Evolutionary conservation across 1,140 invertebrate genomes (phyloP).

Genomic region (Drosophila pseudoananassae): DNA sequence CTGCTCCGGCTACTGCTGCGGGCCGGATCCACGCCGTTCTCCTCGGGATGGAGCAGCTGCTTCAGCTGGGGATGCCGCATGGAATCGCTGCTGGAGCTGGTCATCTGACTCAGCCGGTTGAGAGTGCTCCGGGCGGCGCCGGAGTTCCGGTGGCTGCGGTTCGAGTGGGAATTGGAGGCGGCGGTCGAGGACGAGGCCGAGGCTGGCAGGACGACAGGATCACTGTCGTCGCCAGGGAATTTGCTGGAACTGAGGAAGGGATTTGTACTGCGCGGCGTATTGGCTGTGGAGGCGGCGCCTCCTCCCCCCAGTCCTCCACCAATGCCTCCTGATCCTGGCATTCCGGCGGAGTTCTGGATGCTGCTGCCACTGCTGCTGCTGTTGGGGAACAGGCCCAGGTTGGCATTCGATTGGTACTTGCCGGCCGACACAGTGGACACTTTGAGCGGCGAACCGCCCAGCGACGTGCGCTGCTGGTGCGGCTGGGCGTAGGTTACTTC

Average conservation of each 20-base stretch:
- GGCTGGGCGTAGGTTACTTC: constrained; percentile 73
- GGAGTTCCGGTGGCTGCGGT: constrained; percentile 52
- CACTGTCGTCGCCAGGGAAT: constrained; percentile 56
- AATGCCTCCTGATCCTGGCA: neutral
- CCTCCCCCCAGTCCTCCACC: neutral
- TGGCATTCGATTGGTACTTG: constrained; percentile 75
- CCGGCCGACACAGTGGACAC: constrained; percentile 51
- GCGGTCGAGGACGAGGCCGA: constrained; percentile 71
- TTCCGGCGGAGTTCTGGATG: constrained; percentile 23
- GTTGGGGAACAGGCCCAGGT: constrained; percentile 64
- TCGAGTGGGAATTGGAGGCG: constrained; percentile 58
- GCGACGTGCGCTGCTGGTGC: constrained; percentile 81
- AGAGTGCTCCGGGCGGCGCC: constrained; percentile 46
- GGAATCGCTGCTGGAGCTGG: constrained; percentile 85
- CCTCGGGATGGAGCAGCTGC: constrained; percentile 19
- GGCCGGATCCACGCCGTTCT: constrained; percentile 14
- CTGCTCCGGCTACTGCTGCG: constrained; percentile 33
- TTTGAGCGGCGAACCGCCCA: constrained; percentile 73
- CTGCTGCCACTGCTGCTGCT: constrained; percentile 65
- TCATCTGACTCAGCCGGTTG: constrained; percentile 85
- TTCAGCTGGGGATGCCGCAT: constrained; percentile 46
- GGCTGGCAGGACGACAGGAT: constrained; percentile 41
- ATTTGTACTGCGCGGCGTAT: constrained; percentile 74
- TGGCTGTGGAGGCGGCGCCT: neutral
- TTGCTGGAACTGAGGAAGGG: constrained; percentile 72